Base-by-base conservation (phyloP, 1,140 invertebrate species). In the Oedothorax gibbosus region DNA sequence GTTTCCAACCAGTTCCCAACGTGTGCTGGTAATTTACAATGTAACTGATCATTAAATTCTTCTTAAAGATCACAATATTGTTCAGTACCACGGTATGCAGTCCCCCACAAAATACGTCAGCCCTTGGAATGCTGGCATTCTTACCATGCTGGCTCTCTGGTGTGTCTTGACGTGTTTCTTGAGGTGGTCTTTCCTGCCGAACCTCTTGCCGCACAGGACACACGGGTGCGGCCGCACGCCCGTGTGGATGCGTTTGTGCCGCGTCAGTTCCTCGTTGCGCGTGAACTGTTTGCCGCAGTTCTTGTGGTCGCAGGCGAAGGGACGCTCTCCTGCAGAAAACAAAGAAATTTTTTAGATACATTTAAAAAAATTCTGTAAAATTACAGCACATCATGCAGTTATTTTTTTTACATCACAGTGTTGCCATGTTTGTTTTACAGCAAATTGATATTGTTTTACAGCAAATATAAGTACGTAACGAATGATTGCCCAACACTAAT, bases 131-230 rank as follows among this genome's bases (percentile, higher is more conserved):
- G 73, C 64, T 2, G 82, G 86, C 64, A 86, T 20, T 2, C 73
- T 56, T 3, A 72, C 54, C 10, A 84, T n/a, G 18, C 72, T 72
- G 12, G 85, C 92, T 75, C 92, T 92, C 68, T 91, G 92, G 90
- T 98, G 97, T 35, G 96, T 98, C 78, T 96, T 94, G 77, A 93
- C 91, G 90, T 98, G 97, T 90, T 98, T 98, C 81, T 96, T 93
- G 95, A 98, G 95, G 90, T 98, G 97, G 90, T 98, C 97, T 89
- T 97, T 96, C 73, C 97, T 93, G 86, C 96, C 97, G 90, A 98
- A 98, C 35, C 95, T 95, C 90, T 98, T 98, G 66, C 93, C 93
- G 89, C 96, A 97, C 56, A 92, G 92, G 4, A 51, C 20, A 91
- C 96, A 98, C 68, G 92, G 91, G 89, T 94, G 96, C 14, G 96